These are phyloP conservation scores for Micropoecilia bifurca DNA, from an alignment of 2,797 vertebrate species.

Conservation along the genomic window DNA sequence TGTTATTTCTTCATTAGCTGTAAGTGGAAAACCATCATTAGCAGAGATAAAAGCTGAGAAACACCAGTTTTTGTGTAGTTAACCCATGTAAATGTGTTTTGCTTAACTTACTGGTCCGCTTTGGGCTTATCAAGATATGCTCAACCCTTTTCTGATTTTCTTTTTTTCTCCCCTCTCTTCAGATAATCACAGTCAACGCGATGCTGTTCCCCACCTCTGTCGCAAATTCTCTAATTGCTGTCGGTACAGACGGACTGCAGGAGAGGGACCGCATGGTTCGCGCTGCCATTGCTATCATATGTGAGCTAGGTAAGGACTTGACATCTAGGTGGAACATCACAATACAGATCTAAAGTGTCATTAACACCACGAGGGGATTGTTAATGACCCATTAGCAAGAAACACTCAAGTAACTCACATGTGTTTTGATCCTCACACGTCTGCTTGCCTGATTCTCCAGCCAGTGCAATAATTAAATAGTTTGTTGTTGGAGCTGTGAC, in stretches of 20 bases:
- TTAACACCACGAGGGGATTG: not conserved
- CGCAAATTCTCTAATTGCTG: constrained; percentile 95
- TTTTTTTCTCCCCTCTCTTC: constrained; percentile 11
- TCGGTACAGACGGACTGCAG: constrained; percentile 97
- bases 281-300: constrained; percentile 96
- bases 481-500: not conserved
- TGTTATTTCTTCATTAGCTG: not conserved
- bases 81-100: not conserved
- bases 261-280: constrained; percentile 98
- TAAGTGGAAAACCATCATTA: not conserved
- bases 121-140: constrained; percentile 19
- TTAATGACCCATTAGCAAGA: not conserved
- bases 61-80: not conserved
- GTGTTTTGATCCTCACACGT: not conserved
- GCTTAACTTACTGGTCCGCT: not conserved
- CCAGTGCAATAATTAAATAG: not conserved
- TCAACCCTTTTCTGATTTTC: constrained; percentile 2
- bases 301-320: constrained; percentile 91
- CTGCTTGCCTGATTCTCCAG: not conserved
- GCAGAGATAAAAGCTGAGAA: not conserved
- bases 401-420: not conserved
- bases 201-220: constrained; percentile 96
- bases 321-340: not conserved
- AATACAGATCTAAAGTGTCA: constrained; percentile 1
- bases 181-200: constrained; percentile 99